Evolutionary conservation across 2,113 vertebrate genomes (phyloP).

Genomic region (Corythaixoides concolor): DNA sequence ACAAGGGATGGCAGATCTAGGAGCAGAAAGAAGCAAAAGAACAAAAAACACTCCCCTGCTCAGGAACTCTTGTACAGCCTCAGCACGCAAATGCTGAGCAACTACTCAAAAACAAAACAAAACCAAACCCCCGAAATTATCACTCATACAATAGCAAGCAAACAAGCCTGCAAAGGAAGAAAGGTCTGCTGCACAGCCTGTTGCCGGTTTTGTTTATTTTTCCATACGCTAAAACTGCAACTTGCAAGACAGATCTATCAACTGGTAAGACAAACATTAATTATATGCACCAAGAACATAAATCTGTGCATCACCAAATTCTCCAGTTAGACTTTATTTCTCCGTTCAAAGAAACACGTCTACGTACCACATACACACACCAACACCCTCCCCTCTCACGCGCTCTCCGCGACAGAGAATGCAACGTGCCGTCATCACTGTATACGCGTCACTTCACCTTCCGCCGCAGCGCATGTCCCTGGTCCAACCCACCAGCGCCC

Average conservation of each 20-base stretch:
- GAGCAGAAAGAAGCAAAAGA: not conserved
- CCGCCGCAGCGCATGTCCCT: fast-evolving
- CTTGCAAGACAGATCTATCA: not conserved
- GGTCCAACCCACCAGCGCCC: fast-evolving
- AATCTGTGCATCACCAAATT: not conserved
- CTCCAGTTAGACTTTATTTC: not conserved
- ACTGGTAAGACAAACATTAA: not conserved
- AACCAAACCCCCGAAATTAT: not conserved
- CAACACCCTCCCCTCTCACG: not conserved
- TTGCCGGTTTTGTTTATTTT: not conserved
- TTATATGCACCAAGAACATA: not conserved
- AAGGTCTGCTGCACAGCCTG: not conserved
- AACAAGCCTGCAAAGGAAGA: not conserved
- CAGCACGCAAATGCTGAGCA: not conserved
- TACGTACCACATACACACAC: not conserved
- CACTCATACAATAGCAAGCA: not conserved
- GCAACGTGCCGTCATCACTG: fast-evolving
- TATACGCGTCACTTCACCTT: fast-evolving
- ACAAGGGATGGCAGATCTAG: not conserved
- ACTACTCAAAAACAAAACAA: not conserved
- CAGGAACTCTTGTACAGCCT: not conserved
- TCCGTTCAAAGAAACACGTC: not conserved
- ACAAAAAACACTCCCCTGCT: not conserved
- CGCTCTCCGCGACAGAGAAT: not conserved
- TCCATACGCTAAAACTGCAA: not conserved